A percentile compares a stretch with the other conserved stretches of the same genome.
These are phyloP conservation scores for Sminthurides bifidus DNA, from an alignment of 1,140 invertebrate genomes.

Conservation along the genomic window DNA sequence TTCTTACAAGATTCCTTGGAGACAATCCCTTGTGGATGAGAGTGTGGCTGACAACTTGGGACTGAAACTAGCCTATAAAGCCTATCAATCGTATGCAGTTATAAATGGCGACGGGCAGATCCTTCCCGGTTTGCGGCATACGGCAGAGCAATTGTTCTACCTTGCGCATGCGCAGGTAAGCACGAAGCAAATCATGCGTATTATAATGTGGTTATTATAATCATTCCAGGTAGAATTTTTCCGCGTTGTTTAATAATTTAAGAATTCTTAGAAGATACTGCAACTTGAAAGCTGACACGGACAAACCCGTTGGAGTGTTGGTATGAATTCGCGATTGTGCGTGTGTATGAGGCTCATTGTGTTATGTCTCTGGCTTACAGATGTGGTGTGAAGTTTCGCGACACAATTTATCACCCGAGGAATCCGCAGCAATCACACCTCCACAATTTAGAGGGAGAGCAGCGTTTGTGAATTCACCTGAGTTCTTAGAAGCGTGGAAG, in stretches of 20 bases:
- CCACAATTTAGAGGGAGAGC: neutral
- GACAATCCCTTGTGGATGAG: slow-evolving; percentile 31
- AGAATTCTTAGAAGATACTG: neutral
- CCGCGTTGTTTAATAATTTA: neutral
- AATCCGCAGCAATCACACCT: neutral
- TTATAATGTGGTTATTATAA: too few relatives aligned
- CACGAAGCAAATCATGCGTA: too few relatives aligned
- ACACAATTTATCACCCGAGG: slow-evolving; percentile 59
- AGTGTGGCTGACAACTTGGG: slow-evolving; percentile 46
- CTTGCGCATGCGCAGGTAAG: slow-evolving; percentile 54
- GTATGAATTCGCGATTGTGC: too few relatives aligned
- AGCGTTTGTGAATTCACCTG: neutral
- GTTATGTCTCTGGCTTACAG: slow-evolving; percentile 66
- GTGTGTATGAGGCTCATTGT: slow-evolving; percentile 53
- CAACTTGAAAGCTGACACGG: too few relatives aligned
- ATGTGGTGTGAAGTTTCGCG: slow-evolving; percentile 72
- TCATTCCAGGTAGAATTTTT: too few relatives aligned
- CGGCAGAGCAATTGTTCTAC: slow-evolving; percentile 74
- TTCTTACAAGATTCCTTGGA: slow-evolving; percentile 11
- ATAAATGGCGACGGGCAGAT: slow-evolving; percentile 23
- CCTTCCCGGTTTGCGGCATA: slow-evolving; percentile 63
- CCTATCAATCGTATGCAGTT: slow-evolving; percentile 27
- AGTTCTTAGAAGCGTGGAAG: neutral
- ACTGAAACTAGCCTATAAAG: slow-evolving; percentile 37
- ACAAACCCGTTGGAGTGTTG: too few relatives aligned